phyloP scores from a whole-genome alignment of 2,888 invertebrate genomes.

The Timema cristinae region DNA sequence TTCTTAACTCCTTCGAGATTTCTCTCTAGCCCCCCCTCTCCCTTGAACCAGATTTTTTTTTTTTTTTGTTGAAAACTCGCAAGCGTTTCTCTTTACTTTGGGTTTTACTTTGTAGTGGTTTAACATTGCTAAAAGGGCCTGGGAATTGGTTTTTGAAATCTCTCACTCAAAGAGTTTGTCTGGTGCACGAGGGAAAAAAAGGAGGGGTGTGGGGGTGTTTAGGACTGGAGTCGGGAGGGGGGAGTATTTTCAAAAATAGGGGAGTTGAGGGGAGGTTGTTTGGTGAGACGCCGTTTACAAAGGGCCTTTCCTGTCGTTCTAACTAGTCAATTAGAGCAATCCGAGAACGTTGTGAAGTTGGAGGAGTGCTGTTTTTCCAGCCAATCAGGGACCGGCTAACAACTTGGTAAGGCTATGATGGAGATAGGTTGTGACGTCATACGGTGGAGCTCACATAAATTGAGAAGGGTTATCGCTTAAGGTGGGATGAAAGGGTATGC shows the following conservation, averaged over 20 bases:
- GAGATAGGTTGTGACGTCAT: too few relatives aligned
- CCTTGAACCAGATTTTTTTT: too few relatives aligned
- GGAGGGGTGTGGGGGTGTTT: not conserved
- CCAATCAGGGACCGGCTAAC: slow-evolving; percentile 1
- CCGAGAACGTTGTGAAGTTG: not conserved
- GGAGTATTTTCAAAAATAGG: not conserved
- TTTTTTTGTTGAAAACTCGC: too few relatives aligned
- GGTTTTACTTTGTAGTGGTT: slow-evolving; percentile 11
- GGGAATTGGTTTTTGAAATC: slow-evolving; percentile 24
- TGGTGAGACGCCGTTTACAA: slow-evolving; percentile 8
- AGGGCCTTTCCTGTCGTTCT: not conserved
- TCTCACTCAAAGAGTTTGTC: slow-evolving; percentile 18
- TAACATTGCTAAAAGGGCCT: slow-evolving; percentile 4
- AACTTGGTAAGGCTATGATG: too few relatives aligned
- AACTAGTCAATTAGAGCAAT: slow-evolving; percentile 9
- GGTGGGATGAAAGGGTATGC: too few relatives aligned
- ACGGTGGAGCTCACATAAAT: too few relatives aligned
- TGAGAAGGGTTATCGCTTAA: too few relatives aligned
- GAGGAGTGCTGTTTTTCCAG: not conserved
- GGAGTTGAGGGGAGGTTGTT: not conserved
- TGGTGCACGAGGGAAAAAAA: not conserved
- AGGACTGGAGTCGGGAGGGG: not conserved
- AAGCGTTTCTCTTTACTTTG: too few relatives aligned
- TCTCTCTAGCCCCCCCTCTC: too few relatives aligned
- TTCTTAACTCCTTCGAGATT: too few relatives aligned